Evolutionary conservation across 1,140 invertebrate species (phyloP).

Genomic region (Hylaeus volcanicus): DNA sequence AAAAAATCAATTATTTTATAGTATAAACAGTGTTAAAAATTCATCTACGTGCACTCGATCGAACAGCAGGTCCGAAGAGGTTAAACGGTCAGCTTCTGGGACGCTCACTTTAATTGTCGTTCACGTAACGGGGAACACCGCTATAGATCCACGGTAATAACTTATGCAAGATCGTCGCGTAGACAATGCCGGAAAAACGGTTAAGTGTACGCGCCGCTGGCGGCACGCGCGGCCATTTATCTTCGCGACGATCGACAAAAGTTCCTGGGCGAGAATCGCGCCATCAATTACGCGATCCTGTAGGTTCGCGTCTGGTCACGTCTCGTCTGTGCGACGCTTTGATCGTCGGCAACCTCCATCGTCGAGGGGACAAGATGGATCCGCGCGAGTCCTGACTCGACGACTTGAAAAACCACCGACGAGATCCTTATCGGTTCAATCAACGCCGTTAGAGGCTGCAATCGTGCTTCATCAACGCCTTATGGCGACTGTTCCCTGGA

Average conservation of each 20-base stretch:
- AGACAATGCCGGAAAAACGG: slow-evolving; percentile 21
- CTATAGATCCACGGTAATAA: background rate
- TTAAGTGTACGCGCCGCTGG: slow-evolving; percentile 6
- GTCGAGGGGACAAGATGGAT: slow-evolving; percentile 11
- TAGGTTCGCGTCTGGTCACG: slow-evolving; percentile 34
- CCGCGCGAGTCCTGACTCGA: background rate
- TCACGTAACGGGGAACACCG: slow-evolving; percentile 3
- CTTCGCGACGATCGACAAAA: slow-evolving; percentile 17
- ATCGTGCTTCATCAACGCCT: slow-evolving; percentile 47
- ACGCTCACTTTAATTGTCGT: too few relatives aligned
- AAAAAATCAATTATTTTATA: too few relatives aligned
- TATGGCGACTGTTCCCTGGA: background rate
- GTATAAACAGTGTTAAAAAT: too few relatives aligned
- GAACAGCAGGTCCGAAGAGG: too few relatives aligned
- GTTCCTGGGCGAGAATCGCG: slow-evolving; percentile 35
- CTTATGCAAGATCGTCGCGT: slow-evolving; percentile 6
- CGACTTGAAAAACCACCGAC: slow-evolving; percentile 44
- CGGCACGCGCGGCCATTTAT: slow-evolving; percentile 47
- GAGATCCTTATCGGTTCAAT: slow-evolving; percentile 54
- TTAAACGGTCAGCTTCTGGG: too few relatives aligned
- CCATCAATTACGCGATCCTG: slow-evolving; percentile 56
- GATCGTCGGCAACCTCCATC: background rate
- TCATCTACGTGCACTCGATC: too few relatives aligned
- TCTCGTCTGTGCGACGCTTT: background rate
- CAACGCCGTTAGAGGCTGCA: slow-evolving; percentile 44